phyloP scores from a whole-genome alignment of 2,888 invertebrate species.

The Frankliniella fusca region DNA sequence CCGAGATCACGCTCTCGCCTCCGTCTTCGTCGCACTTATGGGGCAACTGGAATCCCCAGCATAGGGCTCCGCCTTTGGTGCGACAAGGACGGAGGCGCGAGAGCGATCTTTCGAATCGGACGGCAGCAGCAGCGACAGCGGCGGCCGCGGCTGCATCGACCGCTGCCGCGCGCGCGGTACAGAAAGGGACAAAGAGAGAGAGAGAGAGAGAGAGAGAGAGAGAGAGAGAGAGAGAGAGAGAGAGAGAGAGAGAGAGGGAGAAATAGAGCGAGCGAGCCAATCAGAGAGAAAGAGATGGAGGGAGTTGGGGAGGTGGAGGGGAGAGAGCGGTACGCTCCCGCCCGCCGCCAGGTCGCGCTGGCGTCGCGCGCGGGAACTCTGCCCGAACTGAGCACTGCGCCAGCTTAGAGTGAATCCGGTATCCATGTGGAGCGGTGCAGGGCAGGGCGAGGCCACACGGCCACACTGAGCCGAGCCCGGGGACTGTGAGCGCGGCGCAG shows the following conservation, averaged over 20 bases:
- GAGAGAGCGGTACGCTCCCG: background rate
- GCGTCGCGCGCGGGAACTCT: constrained; percentile 16
- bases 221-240: too few relatives aligned
- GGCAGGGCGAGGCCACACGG: background rate
- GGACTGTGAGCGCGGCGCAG: too few relatives aligned
- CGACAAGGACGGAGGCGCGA: too few relatives aligned
- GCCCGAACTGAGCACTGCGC: constrained; percentile 14
- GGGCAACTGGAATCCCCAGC: too few relatives aligned
- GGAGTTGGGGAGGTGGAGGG: background rate
- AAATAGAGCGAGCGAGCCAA: too few relatives aligned
- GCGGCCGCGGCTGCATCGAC: background rate
- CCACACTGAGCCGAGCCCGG: background rate
- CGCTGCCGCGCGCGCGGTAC: background rate
- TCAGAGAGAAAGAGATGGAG: background rate
- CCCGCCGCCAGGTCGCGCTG: background rate
- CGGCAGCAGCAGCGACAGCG: too few relatives aligned
- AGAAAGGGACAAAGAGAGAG: background rate
- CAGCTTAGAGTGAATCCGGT: constrained; percentile 26
- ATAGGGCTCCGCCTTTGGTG: too few relatives aligned
- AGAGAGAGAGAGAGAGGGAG: background rate
- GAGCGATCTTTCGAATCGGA: too few relatives aligned
- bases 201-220: background rate
- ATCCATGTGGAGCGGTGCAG: constrained; percentile 2
- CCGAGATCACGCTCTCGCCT: too few relatives aligned
- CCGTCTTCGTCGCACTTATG: too few relatives aligned